Evolutionary conservation across 2,888 invertebrate species (phyloP).

Genomic region (Epinotia ramella): DNA sequence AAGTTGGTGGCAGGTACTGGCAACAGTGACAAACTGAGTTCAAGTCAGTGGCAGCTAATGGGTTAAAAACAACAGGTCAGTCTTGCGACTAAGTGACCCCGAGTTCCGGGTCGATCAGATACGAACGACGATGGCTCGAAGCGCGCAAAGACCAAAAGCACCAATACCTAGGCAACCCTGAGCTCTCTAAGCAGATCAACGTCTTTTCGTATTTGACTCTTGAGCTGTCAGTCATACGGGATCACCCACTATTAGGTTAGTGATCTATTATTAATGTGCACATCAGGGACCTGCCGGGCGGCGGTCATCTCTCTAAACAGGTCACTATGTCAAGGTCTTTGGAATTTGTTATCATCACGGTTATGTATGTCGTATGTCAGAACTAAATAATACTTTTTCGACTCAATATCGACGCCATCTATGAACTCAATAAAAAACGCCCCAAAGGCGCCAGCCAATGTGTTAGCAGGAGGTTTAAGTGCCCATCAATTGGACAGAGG

Average conservation of each 20-base stretch:
- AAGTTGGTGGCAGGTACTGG: too few relatives aligned
- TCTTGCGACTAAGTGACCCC: conserved; percentile 66
- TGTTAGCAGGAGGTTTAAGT: too few relatives aligned
- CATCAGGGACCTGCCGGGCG: neutral
- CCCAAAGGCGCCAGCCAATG: too few relatives aligned
- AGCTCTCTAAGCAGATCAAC: conserved; percentile 13
- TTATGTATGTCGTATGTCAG: too few relatives aligned
- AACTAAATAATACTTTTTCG: too few relatives aligned
- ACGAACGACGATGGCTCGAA: neutral
- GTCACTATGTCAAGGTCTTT: neutral
- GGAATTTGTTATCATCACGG: too few relatives aligned
- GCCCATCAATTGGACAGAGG: too few relatives aligned
- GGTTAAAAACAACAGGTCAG: conserved; percentile 61
- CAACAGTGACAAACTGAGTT: too few relatives aligned
- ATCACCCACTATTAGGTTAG: conserved; percentile 20
- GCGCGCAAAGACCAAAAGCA: neutral
- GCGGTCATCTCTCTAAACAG: conserved; percentile 3
- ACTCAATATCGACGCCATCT: too few relatives aligned
- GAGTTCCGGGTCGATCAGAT: conserved; percentile 64
- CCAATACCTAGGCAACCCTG: neutral
- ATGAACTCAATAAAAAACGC: too few relatives aligned
- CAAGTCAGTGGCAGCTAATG: too few relatives aligned
- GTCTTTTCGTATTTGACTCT: neutral
- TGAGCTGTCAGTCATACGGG: conserved; percentile 62
- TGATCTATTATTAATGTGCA: too few relatives aligned